These are phyloP conservation scores for Sicus ferrugineus DNA, from an alignment of 2,888 invertebrate species.

Conservation along the genomic window DNA sequence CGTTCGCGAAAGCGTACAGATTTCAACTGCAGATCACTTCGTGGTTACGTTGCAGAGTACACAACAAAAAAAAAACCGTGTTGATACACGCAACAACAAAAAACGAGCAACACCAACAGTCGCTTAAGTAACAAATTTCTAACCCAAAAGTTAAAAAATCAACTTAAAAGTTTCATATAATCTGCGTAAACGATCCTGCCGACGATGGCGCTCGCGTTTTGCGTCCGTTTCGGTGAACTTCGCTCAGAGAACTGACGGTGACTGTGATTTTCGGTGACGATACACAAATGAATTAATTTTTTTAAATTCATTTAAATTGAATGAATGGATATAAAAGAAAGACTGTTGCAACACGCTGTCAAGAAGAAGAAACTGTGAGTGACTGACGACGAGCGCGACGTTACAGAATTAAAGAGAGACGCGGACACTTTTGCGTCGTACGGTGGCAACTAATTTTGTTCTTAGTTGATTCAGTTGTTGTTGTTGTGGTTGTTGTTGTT, in stretches of 20 bases:
- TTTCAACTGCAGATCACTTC: slow-evolving; percentile 38
- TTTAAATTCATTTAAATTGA: slow-evolving; percentile 37
- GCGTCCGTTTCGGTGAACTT: not conserved
- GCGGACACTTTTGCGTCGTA: slow-evolving; percentile 20
- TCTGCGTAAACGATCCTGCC: not conserved
- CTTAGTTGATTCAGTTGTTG: not conserved
- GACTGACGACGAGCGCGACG: not conserved
- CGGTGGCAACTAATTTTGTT: not conserved
- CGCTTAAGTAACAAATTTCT: slow-evolving; percentile 26
- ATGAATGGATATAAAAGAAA: slow-evolving; percentile 6
- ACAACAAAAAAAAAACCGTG: not conserved
- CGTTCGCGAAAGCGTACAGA: slow-evolving; percentile 36
- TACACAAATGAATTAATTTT: slow-evolving; percentile 7
- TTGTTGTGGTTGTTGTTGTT: not conserved
- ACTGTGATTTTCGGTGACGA: slow-evolving; percentile 14
- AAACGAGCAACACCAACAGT: not conserved
- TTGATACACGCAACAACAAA: slow-evolving; percentile 6
- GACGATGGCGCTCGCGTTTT: slow-evolving; percentile 3
- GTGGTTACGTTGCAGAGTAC: slow-evolving; percentile 9
- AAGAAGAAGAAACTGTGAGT: not conserved
- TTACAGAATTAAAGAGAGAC: too few species aligned
- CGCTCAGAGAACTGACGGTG: not conserved
- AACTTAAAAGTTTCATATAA: slow-evolving; percentile 18
- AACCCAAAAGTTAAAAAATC: slow-evolving; percentile 32
- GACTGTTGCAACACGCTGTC: slow-evolving; percentile 22